Evolutionary conservation across 2,113 vertebrate genomes (phyloP), one percentile per base, ranked within the genome.

Genomic region (Chaetorhynchus papuensis): DNA sequence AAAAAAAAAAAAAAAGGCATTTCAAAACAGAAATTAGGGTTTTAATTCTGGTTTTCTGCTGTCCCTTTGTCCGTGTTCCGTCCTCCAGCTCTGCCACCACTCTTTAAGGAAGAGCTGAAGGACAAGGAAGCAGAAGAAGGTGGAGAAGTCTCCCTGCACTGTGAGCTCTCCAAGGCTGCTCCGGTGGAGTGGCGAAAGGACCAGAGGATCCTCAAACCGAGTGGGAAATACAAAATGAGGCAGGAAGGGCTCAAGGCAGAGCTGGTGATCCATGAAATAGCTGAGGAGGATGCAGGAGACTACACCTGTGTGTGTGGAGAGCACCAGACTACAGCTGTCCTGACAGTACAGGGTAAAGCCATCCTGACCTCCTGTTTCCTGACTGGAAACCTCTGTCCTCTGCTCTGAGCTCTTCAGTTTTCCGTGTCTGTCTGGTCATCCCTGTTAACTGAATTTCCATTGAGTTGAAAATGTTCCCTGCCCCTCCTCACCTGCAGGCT

Each of bases 261-360:
- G 91, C 97, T 99, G 94, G 79, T 97, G 44, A 98, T 99, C 57
- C 90, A 4, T 44, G 94, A 71, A 14, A 18, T 98, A 69, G 96
- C 95, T 5, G 28, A 97, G 17, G 94, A 93, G 18, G 99, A 99
- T 86, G 95, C 98, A 27, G 99, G 98, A 6, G 41, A 95, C 69
- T 98, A 94, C 91, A 87, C 83, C 35, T 98, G 98, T 91, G 95
- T 98, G 71, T 96, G 98, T 60, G 97, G 98, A 80, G 97, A 98
- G 76, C 98, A 98, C 47, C 98, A 96, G 54, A 98, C 98, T 15
- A 98, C 98, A 10, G 98, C 98, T 53, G 95, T 75, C 1, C 19
- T 99, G 72, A 98, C 96, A 93, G 93, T 99, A 21, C 97, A 97
- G 42, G 98, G 99, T 99, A 98, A 97, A 89, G 53, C 12, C 27